These are phyloP conservation scores for Crotophaga sulcirostris DNA, from an alignment of 2,113 vertebrate genomes.

Conservation along the genomic window DNA sequence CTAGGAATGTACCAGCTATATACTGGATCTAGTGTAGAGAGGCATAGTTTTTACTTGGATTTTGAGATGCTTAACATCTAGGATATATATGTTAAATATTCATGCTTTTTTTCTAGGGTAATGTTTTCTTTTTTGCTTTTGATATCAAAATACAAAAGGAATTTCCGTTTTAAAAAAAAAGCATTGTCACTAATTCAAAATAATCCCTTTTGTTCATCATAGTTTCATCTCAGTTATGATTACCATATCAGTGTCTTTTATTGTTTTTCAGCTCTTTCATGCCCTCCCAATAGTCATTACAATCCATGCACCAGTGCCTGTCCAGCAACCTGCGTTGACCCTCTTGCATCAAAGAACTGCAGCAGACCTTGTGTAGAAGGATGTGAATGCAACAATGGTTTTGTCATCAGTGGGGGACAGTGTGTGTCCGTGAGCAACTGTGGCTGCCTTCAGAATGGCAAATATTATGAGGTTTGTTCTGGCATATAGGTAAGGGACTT, in stretches of 20 bases:
- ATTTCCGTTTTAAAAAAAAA: neutral
- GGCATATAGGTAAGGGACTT: neutral
- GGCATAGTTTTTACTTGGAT: neutral
- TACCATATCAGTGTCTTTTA: neutral
- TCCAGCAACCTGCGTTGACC: slow-evolving; percentile 57
- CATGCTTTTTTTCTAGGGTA: neutral
- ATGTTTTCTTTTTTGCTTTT: neutral
- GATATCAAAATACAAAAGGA: neutral
- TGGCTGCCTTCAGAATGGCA: slow-evolving; percentile 64
- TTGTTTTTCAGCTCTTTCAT: slow-evolving; percentile 58
- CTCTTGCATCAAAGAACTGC: slow-evolving; percentile 33
- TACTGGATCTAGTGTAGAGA: neutral
- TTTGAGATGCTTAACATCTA: neutral
- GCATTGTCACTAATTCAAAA: neutral
- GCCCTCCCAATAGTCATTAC: slow-evolving; percentile 73
- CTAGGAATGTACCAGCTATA: neutral
- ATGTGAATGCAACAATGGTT: slow-evolving; percentile 71
- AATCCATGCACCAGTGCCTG: slow-evolving; percentile 68
- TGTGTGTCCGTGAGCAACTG: slow-evolving; percentile 67
- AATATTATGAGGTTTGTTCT: slow-evolving; percentile 65
- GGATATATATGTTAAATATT: neutral
- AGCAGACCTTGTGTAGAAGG: slow-evolving; percentile 69
- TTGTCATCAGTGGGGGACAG: slow-evolving; percentile 56
- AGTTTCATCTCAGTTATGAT: neutral
- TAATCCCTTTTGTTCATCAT: neutral